Base-by-base conservation (phyloP, 2,888 invertebrate genomes). In the Odontomyia ornata region DNA sequence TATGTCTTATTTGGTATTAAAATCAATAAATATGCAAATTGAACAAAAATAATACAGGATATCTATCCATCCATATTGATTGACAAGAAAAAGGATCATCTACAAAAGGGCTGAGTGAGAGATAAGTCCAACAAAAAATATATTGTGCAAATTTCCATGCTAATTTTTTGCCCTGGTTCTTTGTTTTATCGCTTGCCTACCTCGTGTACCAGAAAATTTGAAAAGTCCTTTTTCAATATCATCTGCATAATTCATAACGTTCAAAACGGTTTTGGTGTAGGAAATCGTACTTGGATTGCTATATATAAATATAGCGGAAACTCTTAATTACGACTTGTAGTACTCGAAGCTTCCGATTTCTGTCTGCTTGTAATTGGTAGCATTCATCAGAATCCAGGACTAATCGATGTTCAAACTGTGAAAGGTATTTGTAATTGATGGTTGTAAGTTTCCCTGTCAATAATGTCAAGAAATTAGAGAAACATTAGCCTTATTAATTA, bases 1-100 rank as follows among this genome's bases (percentile, higher is more conserved):
- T 4, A 13, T 18, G 60, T 60, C 60, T 21, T 23, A 21, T 21
- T 64, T n/a, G 1, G 23, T 30, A 64, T 64, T 64, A 64, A 64
- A 64, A 64, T 64, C 64, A 23, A 64, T 64, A 0, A 64, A 64
- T 64, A 64, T 64, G 64, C 30, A 64, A 64, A 64, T 64, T 27
- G 11, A 64, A 64, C 23, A 23, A 64, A 27, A 64, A 64, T 64
- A 64, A 30, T 30, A 30, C 36, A 23, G 23, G 25, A 64, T 30
- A 18, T 18, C 64, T 64, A n/a, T 64, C 11, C 21, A 60, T 60
- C 21, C 60, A 60, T 36, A 36, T 36, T 36, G 36, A 36, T 36
- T 36, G 36, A 36, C 52, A 52, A 18, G 36, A 36, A 36, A 36
- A 36, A 36, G 36, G 36, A 36, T 36, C 36, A 36, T 36, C 36